A percentile compares a stretch with the other conserved stretches of the same genome.
phyloP scores from a whole-genome alignment of 2,113 vertebrate species.

The Scomber scombrus region DNA sequence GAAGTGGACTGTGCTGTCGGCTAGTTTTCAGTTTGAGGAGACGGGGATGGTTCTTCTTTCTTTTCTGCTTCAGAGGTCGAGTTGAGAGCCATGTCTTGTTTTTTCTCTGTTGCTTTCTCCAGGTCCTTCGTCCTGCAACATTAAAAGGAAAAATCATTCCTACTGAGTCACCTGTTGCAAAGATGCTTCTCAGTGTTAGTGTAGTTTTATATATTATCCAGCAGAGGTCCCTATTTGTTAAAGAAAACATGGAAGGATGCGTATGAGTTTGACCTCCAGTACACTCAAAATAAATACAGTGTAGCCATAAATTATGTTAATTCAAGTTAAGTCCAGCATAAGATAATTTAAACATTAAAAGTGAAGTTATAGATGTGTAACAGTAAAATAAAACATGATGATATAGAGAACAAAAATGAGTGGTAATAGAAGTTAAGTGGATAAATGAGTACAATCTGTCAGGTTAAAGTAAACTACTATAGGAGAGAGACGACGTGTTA shows the following conservation, averaged over 20 bases:
- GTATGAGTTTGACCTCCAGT: not conserved
- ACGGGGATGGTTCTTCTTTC: slow-evolving; percentile 64
- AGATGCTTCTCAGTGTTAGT: not conserved
- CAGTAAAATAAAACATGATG: not conserved
- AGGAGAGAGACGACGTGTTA: slow-evolving; percentile 4
- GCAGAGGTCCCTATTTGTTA: slow-evolving; percentile 60
- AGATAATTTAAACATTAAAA: not conserved
- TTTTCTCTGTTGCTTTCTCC: slow-evolving; percentile 71
- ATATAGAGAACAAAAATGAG: not conserved
- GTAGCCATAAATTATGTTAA: no score
- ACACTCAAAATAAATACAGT: not conserved
- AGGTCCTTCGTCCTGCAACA: slow-evolving; percentile 76
- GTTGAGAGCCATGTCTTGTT: slow-evolving; percentile 78
- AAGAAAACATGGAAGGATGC: not conserved
- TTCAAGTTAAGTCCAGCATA: no score
- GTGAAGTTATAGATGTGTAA: not conserved
- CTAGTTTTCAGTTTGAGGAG: slow-evolving; percentile 66
- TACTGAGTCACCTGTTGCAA: not conserved
- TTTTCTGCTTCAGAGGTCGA: slow-evolving; percentile 63
- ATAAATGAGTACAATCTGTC: slow-evolving; percentile 4
- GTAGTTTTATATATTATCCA: slow-evolving; percentile 52
- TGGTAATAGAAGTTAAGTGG: not conserved
- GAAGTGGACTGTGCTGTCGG: not conserved
- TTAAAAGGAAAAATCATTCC: slow-evolving; percentile 5
- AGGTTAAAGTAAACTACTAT: not conserved